Conservation (phyloP, 2,888 invertebrate genomes). For the Diarsia mendica region DNA sequence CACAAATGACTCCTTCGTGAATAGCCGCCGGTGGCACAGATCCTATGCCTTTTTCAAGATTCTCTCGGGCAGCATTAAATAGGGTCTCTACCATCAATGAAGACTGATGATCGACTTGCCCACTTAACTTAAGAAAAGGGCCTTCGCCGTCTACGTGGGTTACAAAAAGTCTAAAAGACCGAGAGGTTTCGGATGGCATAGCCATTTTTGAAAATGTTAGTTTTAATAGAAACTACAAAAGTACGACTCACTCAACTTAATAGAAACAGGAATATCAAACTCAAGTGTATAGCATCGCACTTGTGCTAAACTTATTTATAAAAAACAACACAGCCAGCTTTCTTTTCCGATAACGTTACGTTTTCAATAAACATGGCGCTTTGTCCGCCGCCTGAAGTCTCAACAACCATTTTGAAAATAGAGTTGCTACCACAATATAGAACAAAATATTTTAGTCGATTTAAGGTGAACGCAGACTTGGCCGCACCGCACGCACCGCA, state of each 20-base stretch:
- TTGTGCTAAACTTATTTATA: conserved; percentile 69
- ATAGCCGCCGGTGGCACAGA: conserved; percentile 86
- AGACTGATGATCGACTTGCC: conserved; percentile 91
- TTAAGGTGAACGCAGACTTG: too few species aligned
- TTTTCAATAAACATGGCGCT: conserved; percentile 85
- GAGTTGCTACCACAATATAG: conserved; percentile 29
- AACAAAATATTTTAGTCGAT: conserved; percentile 30
- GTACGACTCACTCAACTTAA: conserved; percentile 77
- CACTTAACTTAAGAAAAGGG: conserved; percentile 93
- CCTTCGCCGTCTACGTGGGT: conserved; percentile 93
- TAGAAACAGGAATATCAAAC: conserved; percentile 61
- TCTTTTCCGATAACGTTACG: conserved; percentile 87
- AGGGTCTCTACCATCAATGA: conserved; percentile 90
- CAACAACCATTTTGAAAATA: conserved; percentile 54
- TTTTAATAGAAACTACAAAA: conserved; percentile 51
- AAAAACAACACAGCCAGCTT: conserved; percentile 82
- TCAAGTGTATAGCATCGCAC: conserved; percentile 70
- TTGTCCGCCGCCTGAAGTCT: conserved; percentile 48
- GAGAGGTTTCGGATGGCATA: conserved; percentile 77
- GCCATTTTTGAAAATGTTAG: conserved; percentile 76
- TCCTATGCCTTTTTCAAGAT: conserved; percentile 85
- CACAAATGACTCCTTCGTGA: conserved; percentile 90
- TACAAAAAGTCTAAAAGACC: conserved; percentile 88
- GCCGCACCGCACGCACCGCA: too few species aligned
- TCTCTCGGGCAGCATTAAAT: conserved; percentile 81